Evolutionary conservation across 2,888 invertebrate species (phyloP), one percentile per base, ranked within the genome.

Genomic region (Rhorus exstirpatorius): DNA sequence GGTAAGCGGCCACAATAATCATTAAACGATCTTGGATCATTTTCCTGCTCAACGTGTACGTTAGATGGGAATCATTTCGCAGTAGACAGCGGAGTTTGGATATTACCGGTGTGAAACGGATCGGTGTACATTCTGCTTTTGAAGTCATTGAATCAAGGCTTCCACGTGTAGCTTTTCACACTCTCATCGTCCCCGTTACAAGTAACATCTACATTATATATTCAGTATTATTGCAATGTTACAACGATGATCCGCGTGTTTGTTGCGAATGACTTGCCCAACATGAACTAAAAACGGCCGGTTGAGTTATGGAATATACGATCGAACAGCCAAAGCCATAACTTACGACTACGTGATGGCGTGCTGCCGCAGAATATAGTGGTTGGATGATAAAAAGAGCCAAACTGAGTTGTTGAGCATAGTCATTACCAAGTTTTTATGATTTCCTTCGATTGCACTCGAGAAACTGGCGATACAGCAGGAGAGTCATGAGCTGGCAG

Each of bases 391-490:
- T 55, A 44, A 71, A 77, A 67, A 72, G 38, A 74, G 51, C 81
- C 81, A 60, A 76, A 77, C 77, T 31, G 70, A 58, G 63, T 46
- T 65, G 78, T 78, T 67, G 81, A 77, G 74, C 53, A 31, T 55
- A 70, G 63, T 67, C 61, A 81, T 78, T 65, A 74, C 14, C 60
- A 65, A 72, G 68, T 82, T 79, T 81, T 80, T 75, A 80, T 74
- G 71, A 81, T 77, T 81, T 81, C 76, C 71, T 71, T 67, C 60
- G 81, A 81, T 81, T 71, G 51, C 26, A 41, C 41, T 1, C 51
- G 38, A 58, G 70, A 24, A 41, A 65, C 41, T 67, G 24, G 14
- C 26, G 26, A 46, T 26, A 17, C 49, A 53, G 6, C 17, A 41
- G 14, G 31, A 17, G 74, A 58, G 65, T 26, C n/a, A 60, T 46